A percentile compares a stretch with the other conserved stretches of the same genome.
Conservation (phyloP, 2,797 vertebrate species). For the Esox lucius region DNA sequence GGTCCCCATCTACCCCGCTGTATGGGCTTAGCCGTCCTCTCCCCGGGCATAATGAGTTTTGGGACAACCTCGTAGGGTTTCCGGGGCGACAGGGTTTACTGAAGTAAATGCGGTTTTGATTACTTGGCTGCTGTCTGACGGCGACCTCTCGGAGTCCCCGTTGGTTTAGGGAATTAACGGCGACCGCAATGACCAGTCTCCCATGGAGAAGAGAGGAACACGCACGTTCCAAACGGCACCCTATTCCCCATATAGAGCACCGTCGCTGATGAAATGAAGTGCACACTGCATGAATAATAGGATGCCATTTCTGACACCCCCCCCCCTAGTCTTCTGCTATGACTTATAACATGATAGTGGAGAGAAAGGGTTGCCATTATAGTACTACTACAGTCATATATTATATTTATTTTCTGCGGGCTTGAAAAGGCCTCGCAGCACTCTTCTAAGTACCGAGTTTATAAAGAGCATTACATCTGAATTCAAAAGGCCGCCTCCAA, state of each 20-base stretch:
- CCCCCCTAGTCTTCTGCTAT: not conserved
- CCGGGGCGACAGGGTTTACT: slow-evolving; percentile 50
- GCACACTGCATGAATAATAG: not conserved
- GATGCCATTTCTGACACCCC: not conserved
- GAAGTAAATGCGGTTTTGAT: slow-evolving; percentile 64
- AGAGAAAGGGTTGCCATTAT: not conserved
- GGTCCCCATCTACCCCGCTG: slow-evolving; percentile 39
- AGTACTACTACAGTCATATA: not conserved
- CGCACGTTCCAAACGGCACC: not conserved
- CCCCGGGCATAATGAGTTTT: slow-evolving; percentile 56
- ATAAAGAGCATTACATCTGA: not conserved
- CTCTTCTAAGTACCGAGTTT: not conserved
- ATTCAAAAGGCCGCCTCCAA: not conserved
- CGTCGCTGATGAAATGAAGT: not conserved
- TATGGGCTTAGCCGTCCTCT: slow-evolving; percentile 44
- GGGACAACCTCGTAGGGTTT: slow-evolving; percentile 45
- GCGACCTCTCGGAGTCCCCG: slow-evolving; percentile 40
- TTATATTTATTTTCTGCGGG: not conserved
- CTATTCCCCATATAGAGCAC: not conserved
- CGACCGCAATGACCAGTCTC: slow-evolving; percentile 39
- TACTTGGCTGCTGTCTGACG: slow-evolving; percentile 47
- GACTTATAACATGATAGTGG: not conserved
- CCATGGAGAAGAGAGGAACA: slow-evolving; percentile 17
- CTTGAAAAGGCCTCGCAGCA: not conserved
- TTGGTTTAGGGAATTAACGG: slow-evolving; percentile 50